These are phyloP conservation scores for Callospermophilus lateralis DNA, from an alignment of 2,113 vertebrate species.

Conservation along the genomic window DNA sequence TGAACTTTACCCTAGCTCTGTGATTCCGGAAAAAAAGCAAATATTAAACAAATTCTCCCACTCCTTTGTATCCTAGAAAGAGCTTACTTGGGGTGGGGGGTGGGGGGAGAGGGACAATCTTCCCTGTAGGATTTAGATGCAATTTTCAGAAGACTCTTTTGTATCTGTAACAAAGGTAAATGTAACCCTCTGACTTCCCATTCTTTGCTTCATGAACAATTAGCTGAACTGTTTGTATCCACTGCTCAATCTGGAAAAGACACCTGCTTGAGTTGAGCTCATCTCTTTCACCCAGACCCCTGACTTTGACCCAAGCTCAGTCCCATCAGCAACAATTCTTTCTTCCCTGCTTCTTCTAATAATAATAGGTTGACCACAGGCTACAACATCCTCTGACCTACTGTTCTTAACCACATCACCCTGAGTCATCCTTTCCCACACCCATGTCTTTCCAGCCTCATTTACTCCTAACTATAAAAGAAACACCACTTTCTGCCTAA, in stretches of 20 bases:
- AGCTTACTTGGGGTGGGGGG: neutral
- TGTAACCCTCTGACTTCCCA: neutral
- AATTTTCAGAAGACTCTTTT: neutral
- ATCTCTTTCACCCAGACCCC: neutral
- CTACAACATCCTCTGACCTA: neutral
- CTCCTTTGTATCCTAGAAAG: slow-evolving; percentile 19
- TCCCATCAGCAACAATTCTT: neutral
- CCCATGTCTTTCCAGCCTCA: neutral
- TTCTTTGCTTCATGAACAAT: neutral
- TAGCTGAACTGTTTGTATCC: neutral
- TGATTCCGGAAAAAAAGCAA: neutral
- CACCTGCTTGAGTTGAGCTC: neutral
- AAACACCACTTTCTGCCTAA: neutral
- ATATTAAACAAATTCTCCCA: neutral
- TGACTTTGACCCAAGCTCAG: neutral
- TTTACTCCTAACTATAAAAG: neutral
- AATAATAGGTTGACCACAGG: neutral
- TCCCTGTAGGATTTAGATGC: slow-evolving; percentile 7
- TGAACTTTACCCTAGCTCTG: neutral
- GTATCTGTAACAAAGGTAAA: neutral
- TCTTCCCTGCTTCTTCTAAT: neutral
- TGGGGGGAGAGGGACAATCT: neutral
- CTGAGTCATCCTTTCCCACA: neutral
- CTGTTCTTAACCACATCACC: too few species aligned
- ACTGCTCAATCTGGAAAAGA: neutral